Conservation (phyloP, 2,888 invertebrate genomes). For the Dolichopus griseipennis region DNA sequence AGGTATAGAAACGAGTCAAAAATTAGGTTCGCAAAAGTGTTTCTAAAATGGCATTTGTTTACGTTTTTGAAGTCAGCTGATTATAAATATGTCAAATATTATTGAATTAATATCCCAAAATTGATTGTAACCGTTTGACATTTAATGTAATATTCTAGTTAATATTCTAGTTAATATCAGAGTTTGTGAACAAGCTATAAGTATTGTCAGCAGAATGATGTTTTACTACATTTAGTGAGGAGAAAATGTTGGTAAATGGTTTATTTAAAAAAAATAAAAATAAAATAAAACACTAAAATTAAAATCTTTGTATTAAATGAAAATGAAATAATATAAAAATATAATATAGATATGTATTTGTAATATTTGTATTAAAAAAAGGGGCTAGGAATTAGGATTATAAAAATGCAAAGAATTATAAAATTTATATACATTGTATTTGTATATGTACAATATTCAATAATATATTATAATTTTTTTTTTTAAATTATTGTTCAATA, state of each 20-base stretch:
- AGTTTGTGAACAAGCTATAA: too few species aligned
- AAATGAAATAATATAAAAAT: background rate
- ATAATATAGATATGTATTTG: background rate
- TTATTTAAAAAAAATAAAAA: background rate
- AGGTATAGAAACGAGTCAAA: too few species aligned
- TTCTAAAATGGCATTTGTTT: too few species aligned
- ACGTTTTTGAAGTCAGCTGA: too few species aligned
- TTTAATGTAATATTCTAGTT: too few species aligned
- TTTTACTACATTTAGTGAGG: background rate
- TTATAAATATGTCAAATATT: too few species aligned
- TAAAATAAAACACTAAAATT: background rate
- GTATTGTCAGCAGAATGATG: background rate
- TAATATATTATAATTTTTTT: background rate
- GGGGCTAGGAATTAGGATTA: slow-evolving; percentile 4
- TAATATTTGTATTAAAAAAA: background rate
- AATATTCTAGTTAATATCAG: too few species aligned
- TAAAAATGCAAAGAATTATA: background rate
- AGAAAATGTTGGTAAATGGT: background rate
- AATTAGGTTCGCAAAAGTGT: too few species aligned
- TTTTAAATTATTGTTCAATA: too few species aligned
- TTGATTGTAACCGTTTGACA: too few species aligned
- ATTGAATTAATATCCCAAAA: too few species aligned
- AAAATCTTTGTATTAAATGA: slow-evolving; percentile 3
- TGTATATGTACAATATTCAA: background rate
- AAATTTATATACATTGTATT: background rate